phyloP scores from a whole-genome alignment of 2,888 invertebrate species.

The Operophtera brumata region DNA sequence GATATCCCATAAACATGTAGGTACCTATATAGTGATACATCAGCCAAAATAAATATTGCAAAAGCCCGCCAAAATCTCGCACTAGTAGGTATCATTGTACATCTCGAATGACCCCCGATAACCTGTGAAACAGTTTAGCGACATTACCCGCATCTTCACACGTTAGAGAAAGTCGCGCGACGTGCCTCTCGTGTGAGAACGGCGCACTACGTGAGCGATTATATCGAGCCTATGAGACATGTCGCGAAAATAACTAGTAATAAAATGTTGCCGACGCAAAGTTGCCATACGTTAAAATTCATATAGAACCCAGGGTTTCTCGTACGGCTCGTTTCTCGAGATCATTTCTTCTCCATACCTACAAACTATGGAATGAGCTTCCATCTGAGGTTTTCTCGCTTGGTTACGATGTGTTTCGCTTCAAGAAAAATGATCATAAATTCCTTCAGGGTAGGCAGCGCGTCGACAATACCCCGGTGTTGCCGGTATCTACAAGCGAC shows the following conservation, averaged over 20 bases:
- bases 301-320: too few species aligned
- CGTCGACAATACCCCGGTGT: too few species aligned
- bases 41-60: constrained; percentile 2
- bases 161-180: constrained; percentile 36
- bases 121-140: constrained; percentile 15
- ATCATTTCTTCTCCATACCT: too few species aligned
- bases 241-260: background rate
- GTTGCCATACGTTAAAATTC: too few species aligned
- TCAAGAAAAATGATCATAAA: too few species aligned
- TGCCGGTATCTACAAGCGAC: too few species aligned
- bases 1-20: too few species aligned
- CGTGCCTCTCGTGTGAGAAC: constrained; percentile 38
- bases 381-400: too few species aligned
- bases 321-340: too few species aligned
- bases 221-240: constrained; percentile 16
- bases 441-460: too few species aligned
- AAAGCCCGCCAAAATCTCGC: constrained; percentile 2
- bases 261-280: background rate
- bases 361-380: too few species aligned
- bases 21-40: background rate
- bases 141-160: constrained; percentile 29
- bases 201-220: constrained; percentile 29
- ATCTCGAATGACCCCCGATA: constrained; percentile 11
- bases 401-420: too few species aligned
- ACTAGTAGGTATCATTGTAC: constrained; percentile 5